Evolutionary conservation across 2,888 invertebrate genomes (phyloP), one percentile per base, ranked within the genome.

Genomic region (Melieria picta): DNA sequence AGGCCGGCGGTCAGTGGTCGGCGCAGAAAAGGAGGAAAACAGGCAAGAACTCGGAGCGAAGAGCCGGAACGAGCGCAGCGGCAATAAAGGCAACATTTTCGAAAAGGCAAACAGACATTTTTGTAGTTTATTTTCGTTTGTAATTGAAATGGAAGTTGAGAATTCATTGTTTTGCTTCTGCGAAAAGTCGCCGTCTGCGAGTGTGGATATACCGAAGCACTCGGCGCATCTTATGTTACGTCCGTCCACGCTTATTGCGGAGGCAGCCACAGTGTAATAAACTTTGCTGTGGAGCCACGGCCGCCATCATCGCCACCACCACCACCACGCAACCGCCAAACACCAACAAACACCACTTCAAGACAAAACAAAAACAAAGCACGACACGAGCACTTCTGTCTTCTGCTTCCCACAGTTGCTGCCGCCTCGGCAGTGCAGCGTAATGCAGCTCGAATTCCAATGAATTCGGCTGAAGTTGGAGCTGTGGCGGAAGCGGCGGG

Each of bases 111-210:
- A 43, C 30, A 55, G 11, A 63, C n/a, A 63, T 1, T 30, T n/a
- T 16, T 13, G 60, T 47, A 7, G 60, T 67, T 67, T 67, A 67
- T 67, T 67, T 60, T 67, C 58, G 16, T 67, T 67, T 67, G 60
- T 43, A 67, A 60, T 67, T 67, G 67, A 58, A 67, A 67, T 60
- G 67, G 67, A 67, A 67, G 60, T 60, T 67, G 67, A 61, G 67
- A 60, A 67, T 58, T 45, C 67, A 61, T 67, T 61, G 67, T 65
- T 65, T 56, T 56, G 56, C 30, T 65, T 65, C 56, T 65, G 43
- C 46, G 56, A 46, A 65, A 65, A 65, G 45, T 65, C 65, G 55
- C 56, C 56, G 46, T 16, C 46, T 30, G 30, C 30, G 30, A 30
- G 30, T 30, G 30, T 30, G 30, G 2, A 30, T 30, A 30, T 30